Conservation (phyloP, 2,888 invertebrate species). For the Melanchra persicariae region DNA sequence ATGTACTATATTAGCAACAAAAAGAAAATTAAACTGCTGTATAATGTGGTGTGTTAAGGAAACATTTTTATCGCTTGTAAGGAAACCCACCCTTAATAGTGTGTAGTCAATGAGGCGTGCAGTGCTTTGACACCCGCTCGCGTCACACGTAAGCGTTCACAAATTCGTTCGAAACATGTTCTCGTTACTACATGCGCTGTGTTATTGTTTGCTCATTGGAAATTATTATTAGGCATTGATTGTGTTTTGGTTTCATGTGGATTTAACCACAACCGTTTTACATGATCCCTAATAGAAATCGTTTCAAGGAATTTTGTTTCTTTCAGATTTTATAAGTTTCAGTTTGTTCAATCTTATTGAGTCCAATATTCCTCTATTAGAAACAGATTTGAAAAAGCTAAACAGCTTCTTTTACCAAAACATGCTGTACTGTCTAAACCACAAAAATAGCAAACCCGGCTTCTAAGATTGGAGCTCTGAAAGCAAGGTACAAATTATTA, state of each 20-base stretch:
- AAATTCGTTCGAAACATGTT: slow-evolving; percentile 44
- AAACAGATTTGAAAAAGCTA: too few relatives aligned
- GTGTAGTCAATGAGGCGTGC: slow-evolving; percentile 56
- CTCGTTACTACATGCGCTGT: slow-evolving; percentile 3
- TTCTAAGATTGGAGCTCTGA: not conserved
- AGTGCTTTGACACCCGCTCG: slow-evolving; percentile 56
- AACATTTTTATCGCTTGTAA: not conserved
- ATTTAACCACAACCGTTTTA: not conserved
- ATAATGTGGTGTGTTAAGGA: too few relatives aligned
- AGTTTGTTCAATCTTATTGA: too few relatives aligned
- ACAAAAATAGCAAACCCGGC: not conserved
- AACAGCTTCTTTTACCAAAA: not conserved
- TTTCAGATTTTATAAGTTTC: too few relatives aligned
- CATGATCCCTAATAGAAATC: not conserved
- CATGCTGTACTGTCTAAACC: not conserved
- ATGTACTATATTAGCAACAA: too few relatives aligned
- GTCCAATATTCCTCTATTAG: too few relatives aligned
- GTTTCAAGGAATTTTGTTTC: too few relatives aligned
- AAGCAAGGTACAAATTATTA: slow-evolving; percentile 19
- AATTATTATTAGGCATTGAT: slow-evolving; percentile 6
- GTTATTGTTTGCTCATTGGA: slow-evolving; percentile 33
- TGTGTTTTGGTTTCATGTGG: not conserved
- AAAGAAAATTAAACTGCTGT: too few relatives aligned
- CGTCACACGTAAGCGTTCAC: slow-evolving; percentile 50
- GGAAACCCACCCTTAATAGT: slow-evolving; percentile 44